Conservation (phyloP, 2,113 vertebrate species). For the Mus pahari region DNA sequence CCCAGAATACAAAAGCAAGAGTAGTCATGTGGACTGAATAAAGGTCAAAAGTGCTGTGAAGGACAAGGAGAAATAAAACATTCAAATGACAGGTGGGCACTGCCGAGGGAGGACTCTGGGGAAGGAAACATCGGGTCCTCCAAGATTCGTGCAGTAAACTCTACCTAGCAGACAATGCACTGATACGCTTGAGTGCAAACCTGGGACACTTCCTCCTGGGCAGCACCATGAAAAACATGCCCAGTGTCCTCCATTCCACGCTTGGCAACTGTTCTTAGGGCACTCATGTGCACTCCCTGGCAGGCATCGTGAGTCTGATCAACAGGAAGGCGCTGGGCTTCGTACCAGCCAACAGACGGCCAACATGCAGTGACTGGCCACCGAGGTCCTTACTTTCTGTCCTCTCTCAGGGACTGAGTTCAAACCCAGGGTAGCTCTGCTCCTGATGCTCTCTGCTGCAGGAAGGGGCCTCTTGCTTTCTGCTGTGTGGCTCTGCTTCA, state of each 20-base stretch:
- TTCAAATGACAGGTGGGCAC: neutral
- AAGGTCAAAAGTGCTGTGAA: neutral
- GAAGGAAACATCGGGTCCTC: neutral
- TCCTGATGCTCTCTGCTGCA: neutral
- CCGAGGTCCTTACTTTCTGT: constrained; percentile 41
- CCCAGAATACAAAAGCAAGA: neutral
- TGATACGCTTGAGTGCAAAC: neutral
- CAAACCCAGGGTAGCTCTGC: neutral
- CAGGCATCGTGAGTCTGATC: rapidly evolving
- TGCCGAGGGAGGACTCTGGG: neutral
- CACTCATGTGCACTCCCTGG: neutral
- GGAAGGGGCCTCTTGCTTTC: neutral
- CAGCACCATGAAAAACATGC: neutral
- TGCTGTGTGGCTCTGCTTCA: neutral
- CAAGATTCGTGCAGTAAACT: rapidly evolving
- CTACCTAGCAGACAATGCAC: neutral
- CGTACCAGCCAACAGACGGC: neutral
- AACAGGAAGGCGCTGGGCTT: neutral
- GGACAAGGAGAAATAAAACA: constrained; percentile 36
- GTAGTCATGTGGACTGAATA: neutral
- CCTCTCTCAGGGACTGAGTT: constrained; percentile 39
- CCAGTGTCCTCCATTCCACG: neutral
- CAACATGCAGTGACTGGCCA: constrained; percentile 12
- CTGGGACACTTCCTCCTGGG: neutral
- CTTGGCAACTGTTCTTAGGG: neutral